These are phyloP conservation scores for Balearica regulorum DNA, from an alignment of 2,797 vertebrate species.

Conservation along the genomic window DNA sequence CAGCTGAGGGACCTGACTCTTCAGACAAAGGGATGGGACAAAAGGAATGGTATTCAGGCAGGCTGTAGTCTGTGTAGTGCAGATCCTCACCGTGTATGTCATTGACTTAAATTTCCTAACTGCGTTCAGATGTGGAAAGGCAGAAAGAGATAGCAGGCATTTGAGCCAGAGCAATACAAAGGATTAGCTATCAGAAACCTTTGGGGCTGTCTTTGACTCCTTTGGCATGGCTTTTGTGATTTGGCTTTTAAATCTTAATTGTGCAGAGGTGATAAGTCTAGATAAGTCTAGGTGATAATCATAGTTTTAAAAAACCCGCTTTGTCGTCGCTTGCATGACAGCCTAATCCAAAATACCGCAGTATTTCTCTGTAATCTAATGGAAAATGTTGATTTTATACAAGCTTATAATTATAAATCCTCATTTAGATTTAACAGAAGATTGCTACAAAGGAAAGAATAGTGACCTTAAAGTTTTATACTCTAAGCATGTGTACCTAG, in stretches of 20 bases:
- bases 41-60: background rate
- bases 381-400: background rate
- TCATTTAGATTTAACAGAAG: background rate
- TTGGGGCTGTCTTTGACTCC: background rate
- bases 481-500: background rate
- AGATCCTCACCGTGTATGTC: background rate
- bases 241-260: constrained; percentile 17
- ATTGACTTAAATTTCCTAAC: background rate
- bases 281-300: background rate
- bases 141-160: background rate
- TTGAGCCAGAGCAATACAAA: background rate
- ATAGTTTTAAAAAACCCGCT: background rate
- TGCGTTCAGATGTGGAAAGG: background rate
- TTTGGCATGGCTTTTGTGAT: background rate
- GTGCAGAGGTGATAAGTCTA: background rate
- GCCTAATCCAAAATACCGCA: background rate
- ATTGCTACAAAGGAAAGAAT: background rate
- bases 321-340: background rate
- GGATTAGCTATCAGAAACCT: background rate
- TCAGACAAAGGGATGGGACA: background rate
- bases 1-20: background rate
- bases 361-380: background rate
- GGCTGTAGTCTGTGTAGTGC: background rate
- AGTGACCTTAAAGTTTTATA: background rate
- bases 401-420: background rate